Conservation (phyloP, 2,888 invertebrate species). For the Uropetala carovei region DNA sequence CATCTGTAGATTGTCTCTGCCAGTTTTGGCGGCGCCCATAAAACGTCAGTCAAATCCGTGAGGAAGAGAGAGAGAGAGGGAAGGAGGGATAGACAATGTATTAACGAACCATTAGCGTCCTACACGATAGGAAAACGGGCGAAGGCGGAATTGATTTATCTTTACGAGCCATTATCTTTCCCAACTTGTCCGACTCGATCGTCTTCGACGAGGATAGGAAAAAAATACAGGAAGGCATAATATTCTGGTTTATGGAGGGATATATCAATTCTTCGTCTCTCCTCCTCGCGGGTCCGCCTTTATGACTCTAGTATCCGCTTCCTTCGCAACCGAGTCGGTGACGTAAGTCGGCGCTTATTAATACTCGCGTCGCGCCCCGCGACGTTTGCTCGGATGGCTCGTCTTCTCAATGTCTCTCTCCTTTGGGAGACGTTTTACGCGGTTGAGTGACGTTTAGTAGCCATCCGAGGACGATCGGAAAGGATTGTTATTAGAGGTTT, state of each 20-base stretch:
- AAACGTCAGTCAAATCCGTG: neutral
- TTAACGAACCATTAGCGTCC: neutral
- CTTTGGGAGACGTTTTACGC: neutral
- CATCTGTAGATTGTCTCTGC: neutral
- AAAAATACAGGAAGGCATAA: neutral
- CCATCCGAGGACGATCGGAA: neutral
- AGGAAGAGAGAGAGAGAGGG: neutral
- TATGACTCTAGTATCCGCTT: neutral
- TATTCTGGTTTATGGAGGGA: neutral
- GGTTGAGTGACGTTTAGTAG: neutral
- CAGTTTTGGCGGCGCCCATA: neutral
- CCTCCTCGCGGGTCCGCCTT: neutral
- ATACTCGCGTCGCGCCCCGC: too few relatives aligned
- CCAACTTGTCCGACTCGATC: neutral
- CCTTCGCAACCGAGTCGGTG: neutral
- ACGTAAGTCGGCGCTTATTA: neutral
- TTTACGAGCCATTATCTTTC: neutral
- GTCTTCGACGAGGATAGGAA: neutral
- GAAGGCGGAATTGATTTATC: neutral
- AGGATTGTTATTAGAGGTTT: too few relatives aligned
- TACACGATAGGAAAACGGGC: neutral
- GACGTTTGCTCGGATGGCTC: too few relatives aligned
- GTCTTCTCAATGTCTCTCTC: neutral
- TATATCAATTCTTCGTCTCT: neutral
- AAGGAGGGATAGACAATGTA: neutral